Evolutionary conservation across 1,140 invertebrate species (phyloP), one percentile per base, ranked within the genome.

Genomic region (Ceratina calcarata): DNA sequence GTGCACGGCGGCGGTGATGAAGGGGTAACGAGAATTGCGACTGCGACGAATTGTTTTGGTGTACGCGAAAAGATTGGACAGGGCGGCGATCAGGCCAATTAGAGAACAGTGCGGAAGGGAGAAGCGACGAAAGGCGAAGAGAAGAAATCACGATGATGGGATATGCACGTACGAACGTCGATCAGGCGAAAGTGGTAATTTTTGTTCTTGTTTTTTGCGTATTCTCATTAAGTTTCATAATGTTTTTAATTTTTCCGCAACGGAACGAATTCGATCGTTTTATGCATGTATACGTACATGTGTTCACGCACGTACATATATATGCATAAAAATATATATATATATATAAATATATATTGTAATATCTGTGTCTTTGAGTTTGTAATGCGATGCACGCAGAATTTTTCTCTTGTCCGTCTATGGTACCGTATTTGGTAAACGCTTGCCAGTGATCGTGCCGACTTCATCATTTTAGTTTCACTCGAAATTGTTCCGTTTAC

Each of bases 191-290:
- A 71, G 61, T 73, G 65, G 62, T 66, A 45, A 81, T 78, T 82
- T 89, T 87, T 76, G 77, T 82, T 84, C 81, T 87, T 80, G 70
- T 45, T 80, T 86, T 88, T 85, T 85, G 77, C 81, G 81, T 78
- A 86, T 86, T 45, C 37, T 86, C 74, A 71, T 86, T 77, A 45
- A 45, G 84, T 86, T 86, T 78, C 74, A 76, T 83, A 45, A 77
- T 15, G 77, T 85, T 85, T 84, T 70, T 45, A 45, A n/a, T 81
- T 84, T 85, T 77, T 85, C 78, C 73, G 49, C 78, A 65, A 72
- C 51, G 45, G 72, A 27, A 58, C 73, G 68, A 72, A 76, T 84
- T 76, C 64, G 78, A 84, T 75, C 82, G 83, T 66, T 60, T 76
- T 61, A 49, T n/a, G 37, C 79, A 51, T 15, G 32, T 55, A 81